Evolutionary conservation across 92 coral and sea anemone genomes (phyloP), one percentile per base, ranked within the genome.

Genomic region (Palythoa heliodiscus): DNA sequence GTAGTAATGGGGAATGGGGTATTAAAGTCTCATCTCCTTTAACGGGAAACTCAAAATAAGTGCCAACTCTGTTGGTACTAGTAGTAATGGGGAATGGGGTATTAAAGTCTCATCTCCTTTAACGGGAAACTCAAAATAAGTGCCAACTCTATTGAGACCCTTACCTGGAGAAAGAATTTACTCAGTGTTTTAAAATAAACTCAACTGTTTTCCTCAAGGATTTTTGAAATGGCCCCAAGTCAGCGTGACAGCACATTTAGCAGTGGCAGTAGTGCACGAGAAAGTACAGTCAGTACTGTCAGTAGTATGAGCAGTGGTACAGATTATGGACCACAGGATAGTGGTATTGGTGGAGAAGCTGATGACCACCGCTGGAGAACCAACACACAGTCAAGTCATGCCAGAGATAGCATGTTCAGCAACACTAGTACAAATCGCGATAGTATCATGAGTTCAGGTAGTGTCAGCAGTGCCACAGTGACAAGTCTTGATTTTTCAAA

Each of bases 171-270:
- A 66, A 19, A 24, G 29, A 12, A 8, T 13, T 38, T 25, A 37
- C 2, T 3, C 20, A 38, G 7, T 38, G 6, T 13, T 70, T 7
- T 20, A 24, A 68, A 70, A 38, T 16, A 29, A 14, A 69, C 17
- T 0, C 29, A 70, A 9, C 15, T 73, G 17, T 77, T 29, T 52
- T 15, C 11, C 19, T 76, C 25, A 60, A 80, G 84, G 74, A 23
- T 20, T 80, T 80, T 29, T 80, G 84, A 48, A 12, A 17, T 43
- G 24, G 40, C 60, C 20, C 8, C 1, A 23, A 80, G 74, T 80
- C 74, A 48, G 47, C 90, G 95, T 38, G 95, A 92, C 88, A 94
- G 98, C 76, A 89, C 95, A 69, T 88, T 90, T 52, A 94, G 98
- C 68, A 94, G 89, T 29, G 86, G 98, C 58, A 90, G 98, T 57